Base-by-base conservation (phyloP, 1,140 invertebrate genomes). In the Drosophila yakuba region DNA sequence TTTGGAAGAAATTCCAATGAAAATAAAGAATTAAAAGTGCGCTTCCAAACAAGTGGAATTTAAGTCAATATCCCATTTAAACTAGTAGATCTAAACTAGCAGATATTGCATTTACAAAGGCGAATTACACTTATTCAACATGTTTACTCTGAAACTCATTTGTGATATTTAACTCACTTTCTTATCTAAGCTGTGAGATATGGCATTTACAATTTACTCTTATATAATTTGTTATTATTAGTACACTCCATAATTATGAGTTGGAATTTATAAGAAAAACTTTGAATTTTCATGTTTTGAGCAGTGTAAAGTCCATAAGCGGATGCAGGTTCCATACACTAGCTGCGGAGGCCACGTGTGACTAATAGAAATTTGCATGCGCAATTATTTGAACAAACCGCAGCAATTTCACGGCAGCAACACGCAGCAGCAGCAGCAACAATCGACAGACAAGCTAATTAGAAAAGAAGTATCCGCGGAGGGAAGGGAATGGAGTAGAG, bases 381-480 rank as follows among this genome's bases (percentile, higher is more conserved):
- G 73, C 80, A 89, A 89, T 89, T 89, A 89, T 89, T 89, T 90
- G 85, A 90, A 89, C 74, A 90, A 89, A 89, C 84, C 84, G 77
- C 84, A 89, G 77, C 74, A 84, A 89, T 89, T 89, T 88, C 63
- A 88, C 75, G 75, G 52, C 78, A 82, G 79, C 83, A 79, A 83
- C 83, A 78, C 68, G 62, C 69, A 61, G 61, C 73, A 81, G 20
- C 48, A 57, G 2, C 57, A 23, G n/a, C 59, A 63, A 45, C 75
- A 73, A 48, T 44, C 45, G 45, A 44, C 68, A 78, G 78, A 90
- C 85, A 85, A 78, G 55, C 86, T 90, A 90, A 90, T 89, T 89
- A 89, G 85, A 72, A 72, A 77, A 74, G 84, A 89, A 74, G 72
- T 67, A 43, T 55, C 52, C 50, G 38, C 35, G 51, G 45, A 48